A percentile compares a stretch with the other conserved stretches of the same genome.
Conservation (phyloP, 1,140 invertebrate species). For the Anoplolepis gracilipes region DNA sequence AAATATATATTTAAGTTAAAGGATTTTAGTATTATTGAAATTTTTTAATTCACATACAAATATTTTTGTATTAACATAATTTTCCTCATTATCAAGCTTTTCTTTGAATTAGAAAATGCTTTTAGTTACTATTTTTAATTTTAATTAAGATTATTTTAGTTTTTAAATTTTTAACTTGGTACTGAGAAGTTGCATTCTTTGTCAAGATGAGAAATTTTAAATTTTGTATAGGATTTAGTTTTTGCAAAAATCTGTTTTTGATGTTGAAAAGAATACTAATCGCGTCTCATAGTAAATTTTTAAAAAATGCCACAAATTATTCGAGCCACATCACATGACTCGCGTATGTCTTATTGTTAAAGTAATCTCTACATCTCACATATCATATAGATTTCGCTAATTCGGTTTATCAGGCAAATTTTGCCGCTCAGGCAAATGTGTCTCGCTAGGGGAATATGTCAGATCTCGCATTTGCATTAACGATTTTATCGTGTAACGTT, state of each 20-base stretch:
- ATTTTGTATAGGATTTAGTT: background rate
- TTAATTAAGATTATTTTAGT: background rate
- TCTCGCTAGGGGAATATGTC: conserved; percentile 2
- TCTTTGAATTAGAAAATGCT: background rate
- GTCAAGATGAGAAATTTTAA: background rate
- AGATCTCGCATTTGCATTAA: conserved; percentile 50
- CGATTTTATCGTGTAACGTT: conserved; percentile 40
- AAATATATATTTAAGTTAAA: too few relatives aligned
- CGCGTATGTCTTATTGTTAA: background rate
- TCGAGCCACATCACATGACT: background rate
- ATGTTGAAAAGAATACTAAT: background rate
- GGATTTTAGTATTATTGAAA: too few relatives aligned
- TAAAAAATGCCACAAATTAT: background rate
- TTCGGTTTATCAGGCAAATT: conserved; percentile 17
- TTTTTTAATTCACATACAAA: background rate
- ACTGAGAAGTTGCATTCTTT: background rate
- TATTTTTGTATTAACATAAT: background rate
- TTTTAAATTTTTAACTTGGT: background rate
- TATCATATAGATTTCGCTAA: conserved; percentile 6
- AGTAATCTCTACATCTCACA: background rate
- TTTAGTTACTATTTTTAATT: background rate
- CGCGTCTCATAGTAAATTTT: background rate
- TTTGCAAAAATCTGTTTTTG: background rate
- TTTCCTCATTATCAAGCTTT: background rate
- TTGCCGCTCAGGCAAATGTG: conserved; percentile 24